These are phyloP conservation scores for Notothenia coriiceps DNA, from an alignment of 2,113 vertebrate species.

Conservation along the genomic window DNA sequence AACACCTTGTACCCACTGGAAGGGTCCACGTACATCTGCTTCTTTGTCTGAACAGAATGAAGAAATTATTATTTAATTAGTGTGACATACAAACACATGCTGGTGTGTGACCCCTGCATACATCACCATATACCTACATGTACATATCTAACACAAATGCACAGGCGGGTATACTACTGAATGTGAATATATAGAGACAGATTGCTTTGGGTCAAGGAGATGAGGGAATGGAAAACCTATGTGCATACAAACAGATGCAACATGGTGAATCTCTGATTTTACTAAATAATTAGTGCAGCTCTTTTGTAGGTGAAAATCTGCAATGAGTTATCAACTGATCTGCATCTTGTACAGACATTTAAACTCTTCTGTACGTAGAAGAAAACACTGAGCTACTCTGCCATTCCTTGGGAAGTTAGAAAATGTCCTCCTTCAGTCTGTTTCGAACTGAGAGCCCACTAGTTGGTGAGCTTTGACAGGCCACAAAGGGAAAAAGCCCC, in stretches of 20 bases:
- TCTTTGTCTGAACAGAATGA: conserved; percentile 82
- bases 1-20: conserved; percentile 83
- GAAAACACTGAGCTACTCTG: conserved; percentile 64
- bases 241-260: conserved; percentile 69
- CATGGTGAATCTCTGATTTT: conserved; percentile 53
- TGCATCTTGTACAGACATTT: conserved; percentile 20
- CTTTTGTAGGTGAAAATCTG: conserved; percentile 41
- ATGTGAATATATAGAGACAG: conserved; percentile 56
- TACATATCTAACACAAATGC: conserved; percentile 21
- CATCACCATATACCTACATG: conserved; percentile 47
- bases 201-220: conserved; percentile 69
- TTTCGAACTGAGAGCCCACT: conserved; percentile 79
- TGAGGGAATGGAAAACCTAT: conserved; percentile 46
- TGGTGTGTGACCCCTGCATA: conserved; percentile 44
- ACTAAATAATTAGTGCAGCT: conserved; percentile 61
- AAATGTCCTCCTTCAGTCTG: conserved; percentile 83
- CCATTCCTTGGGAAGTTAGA: conserved; percentile 74
- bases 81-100: conserved; percentile 51
- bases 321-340: conserved; percentile 13
- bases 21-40: conserved; percentile 86
- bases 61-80: conserved; percentile 73
- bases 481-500: conserved; percentile 82
- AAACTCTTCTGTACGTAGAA: conserved; percentile 59
- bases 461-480: conserved; percentile 83
- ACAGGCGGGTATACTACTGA: neutral